Base-by-base conservation (phyloP, 2,113 vertebrate genomes). In the Thryonomys swinderianus region DNA sequence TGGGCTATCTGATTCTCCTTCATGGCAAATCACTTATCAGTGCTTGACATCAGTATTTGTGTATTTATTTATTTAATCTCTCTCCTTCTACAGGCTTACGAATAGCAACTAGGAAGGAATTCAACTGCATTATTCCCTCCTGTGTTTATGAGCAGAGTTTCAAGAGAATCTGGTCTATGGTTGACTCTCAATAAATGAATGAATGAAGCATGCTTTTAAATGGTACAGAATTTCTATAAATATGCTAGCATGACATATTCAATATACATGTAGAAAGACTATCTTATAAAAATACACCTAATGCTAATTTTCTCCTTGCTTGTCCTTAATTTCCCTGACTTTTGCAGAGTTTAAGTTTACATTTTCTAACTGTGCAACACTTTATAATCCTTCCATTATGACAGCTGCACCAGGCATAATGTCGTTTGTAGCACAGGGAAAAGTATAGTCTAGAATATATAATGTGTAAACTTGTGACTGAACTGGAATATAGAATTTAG, bases 401-500 rank as follows among this genome's bases (percentile, higher is more conserved):
- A 96, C 93, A 97, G 87, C 83, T 93, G 57, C 51, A 79, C 37
- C 12, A 79, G 64, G 51, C 30, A 25, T 83, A 95, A 96, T 92
- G 73, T 17, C 89, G 66, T 91, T 95, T 92, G 67, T 78, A 93
- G 4, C 45, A 88, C 40, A 73, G 25, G 91, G 83, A 61, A 45
- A 88, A 86, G 81, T 81, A 48, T 90, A 96, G 91, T 93, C 30
- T 97, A 95, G 96, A 94, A 96, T 96, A 95, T 78, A 55, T 94
- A 92, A 96, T 93, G 88, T 84, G 97, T 90, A 97, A 97, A 95
- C 78, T 83, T 96, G 94, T 94, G 89, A 94, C 90, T 95, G 81
- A 97, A 97, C 95, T 95, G 91, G 95, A 97, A 97, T 97, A 95
- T 85, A 95, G 86, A 90, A 88, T 93, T 97, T 96, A 74, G 94